These are phyloP conservation scores for Galbula dea DNA, from an alignment of 2,113 vertebrate genomes.

Conservation along the genomic window DNA sequence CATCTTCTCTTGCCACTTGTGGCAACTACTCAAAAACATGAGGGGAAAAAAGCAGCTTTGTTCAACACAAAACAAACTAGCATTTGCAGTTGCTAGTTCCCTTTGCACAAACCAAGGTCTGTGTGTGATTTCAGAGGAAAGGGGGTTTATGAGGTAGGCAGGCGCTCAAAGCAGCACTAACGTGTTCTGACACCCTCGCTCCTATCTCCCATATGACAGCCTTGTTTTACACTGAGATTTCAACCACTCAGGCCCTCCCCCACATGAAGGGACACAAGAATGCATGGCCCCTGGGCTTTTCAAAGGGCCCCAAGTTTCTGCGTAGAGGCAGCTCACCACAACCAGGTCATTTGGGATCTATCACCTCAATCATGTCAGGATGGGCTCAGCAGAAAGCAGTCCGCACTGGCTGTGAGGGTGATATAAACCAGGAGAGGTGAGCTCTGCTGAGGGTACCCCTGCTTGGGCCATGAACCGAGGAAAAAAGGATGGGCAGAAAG, in stretches of 20 bases:
- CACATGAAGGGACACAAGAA: rapidly evolving
- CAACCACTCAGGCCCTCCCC: not conserved
- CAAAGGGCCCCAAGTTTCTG: not conserved
- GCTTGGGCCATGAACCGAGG: not conserved
- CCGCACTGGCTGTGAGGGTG: rapidly evolving
- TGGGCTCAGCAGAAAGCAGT: rapidly evolving
- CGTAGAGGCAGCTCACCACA: not conserved
- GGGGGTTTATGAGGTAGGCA: not conserved
- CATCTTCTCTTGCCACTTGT: not conserved
- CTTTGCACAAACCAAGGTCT: not conserved
- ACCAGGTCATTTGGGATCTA: not conserved
- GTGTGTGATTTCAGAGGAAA: not conserved
- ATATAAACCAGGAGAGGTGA: not conserved
- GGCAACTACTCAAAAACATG: not conserved
- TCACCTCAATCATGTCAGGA: rapidly evolving
- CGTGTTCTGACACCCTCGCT: not conserved
- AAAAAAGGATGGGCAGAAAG: not conserved
- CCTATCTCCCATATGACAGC: not conserved
- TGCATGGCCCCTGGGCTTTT: not conserved
- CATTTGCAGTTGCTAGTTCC: not conserved
- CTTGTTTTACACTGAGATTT: not conserved
- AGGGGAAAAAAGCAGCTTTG: not conserved
- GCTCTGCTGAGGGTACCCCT: not conserved
- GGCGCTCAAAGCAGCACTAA: not conserved
- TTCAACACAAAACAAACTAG: not conserved